Evolutionary conservation across 2,797 vertebrate species (phyloP).

Genomic region (Labroides dimidiatus): DNA sequence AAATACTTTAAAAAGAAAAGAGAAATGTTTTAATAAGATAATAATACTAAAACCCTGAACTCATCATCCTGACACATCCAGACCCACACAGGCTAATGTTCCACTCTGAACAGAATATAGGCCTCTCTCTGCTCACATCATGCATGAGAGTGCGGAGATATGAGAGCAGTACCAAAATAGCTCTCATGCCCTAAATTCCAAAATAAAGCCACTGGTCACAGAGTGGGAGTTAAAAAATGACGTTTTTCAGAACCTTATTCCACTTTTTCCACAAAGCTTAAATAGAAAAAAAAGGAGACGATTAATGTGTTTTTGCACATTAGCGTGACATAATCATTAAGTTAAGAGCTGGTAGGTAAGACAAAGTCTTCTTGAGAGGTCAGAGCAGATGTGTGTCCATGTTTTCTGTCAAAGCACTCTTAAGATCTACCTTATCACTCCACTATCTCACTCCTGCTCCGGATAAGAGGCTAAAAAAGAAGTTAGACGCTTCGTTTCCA

Average conservation of each 20-base stretch:
- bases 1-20: slow-evolving; percentile 5
- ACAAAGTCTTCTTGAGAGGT: slow-evolving; percentile 6
- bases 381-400: background rate
- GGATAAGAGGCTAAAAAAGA: slow-evolving; percentile 47
- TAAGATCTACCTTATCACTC: background rate
- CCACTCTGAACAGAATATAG: slow-evolving; percentile 35
- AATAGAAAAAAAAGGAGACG: background rate
- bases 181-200: slow-evolving; percentile 71
- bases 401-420: slow-evolving; percentile 9
- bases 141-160: slow-evolving; percentile 42
- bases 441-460: background rate
- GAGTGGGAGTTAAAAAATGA: slow-evolving; percentile 14
- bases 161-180: slow-evolving; percentile 72
- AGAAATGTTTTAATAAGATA: slow-evolving; percentile 22
- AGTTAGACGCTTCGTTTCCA: background rate
- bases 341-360: background rate
- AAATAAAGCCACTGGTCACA: slow-evolving; percentile 38
- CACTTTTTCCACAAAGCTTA: background rate
- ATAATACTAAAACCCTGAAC: slow-evolving; percentile 31
- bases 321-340: background rate
- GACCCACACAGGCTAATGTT: slow-evolving; percentile 9
- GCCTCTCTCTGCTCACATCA: slow-evolving; percentile 38
- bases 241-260: background rate
- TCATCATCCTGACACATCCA: slow-evolving; percentile 1
- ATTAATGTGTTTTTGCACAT: background rate